Conservation (phyloP, 2,797 vertebrate species). For the Propithecus deckenii region DNA sequence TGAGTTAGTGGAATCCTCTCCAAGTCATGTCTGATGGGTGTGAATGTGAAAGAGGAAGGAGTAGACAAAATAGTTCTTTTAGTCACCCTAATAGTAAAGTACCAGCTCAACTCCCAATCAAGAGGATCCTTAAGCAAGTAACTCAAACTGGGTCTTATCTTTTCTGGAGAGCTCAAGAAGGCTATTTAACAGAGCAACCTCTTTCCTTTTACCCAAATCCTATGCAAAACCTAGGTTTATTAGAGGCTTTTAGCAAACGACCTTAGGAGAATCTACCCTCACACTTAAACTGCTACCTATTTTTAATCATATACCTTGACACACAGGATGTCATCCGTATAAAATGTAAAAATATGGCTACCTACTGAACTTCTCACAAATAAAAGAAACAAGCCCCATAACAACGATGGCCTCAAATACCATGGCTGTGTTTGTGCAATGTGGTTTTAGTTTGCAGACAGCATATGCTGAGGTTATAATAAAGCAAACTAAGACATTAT, state of each 20-base stretch:
- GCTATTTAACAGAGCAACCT: background rate
- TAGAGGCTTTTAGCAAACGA: background rate
- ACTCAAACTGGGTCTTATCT: slow-evolving; percentile 9
- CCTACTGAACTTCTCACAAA: background rate
- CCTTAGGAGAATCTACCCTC: background rate
- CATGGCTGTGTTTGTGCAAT: background rate
- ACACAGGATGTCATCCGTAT: background rate
- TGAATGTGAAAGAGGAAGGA: background rate
- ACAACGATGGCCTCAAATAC: background rate
- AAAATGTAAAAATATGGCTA: background rate
- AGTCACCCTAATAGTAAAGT: background rate
- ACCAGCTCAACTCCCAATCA: slow-evolving; percentile 2
- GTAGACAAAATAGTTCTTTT: background rate
- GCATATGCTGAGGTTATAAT: background rate
- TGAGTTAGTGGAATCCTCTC: background rate
- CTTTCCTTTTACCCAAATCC: background rate
- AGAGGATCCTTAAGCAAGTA: slow-evolving; percentile 3
- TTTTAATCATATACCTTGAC: background rate
- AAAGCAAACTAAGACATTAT: slow-evolving; percentile 11
- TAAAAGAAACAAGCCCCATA: background rate
- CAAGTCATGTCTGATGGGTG: background rate
- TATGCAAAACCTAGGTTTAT: background rate
- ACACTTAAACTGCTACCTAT: background rate
- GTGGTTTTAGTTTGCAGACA: background rate
- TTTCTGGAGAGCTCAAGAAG: background rate